phyloP scores from a whole-genome alignment of 2,888 invertebrate species.

The Bellardia bayeri region DNA sequence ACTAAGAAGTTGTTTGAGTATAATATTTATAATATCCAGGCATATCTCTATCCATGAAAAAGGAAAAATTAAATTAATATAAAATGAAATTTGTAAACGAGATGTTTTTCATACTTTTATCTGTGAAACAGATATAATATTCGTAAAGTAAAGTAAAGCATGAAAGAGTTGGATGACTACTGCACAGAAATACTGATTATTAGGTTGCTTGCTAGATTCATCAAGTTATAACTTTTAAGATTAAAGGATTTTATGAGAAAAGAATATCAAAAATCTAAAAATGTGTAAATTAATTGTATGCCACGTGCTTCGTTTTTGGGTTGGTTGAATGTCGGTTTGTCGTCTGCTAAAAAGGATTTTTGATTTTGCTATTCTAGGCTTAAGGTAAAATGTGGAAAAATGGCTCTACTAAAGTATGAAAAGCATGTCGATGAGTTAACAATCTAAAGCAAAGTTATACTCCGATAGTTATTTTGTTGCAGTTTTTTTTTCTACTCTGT shows the following conservation, averaged over 20 bases:
- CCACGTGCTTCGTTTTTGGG: not conserved
- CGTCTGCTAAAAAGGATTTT: not conserved
- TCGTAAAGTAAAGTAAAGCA: not conserved
- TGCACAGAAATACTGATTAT: not conserved
- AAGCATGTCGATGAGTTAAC: too few relatives aligned
- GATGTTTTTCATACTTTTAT: slow-evolving; percentile 30
- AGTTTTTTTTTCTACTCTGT: too few relatives aligned
- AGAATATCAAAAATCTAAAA: slow-evolving; percentile 1
- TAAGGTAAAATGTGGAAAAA: too few relatives aligned
- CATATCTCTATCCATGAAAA: not conserved
- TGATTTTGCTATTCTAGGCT: too few relatives aligned
- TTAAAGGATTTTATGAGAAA: not conserved
- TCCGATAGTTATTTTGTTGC: too few relatives aligned
- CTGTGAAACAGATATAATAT: not conserved
- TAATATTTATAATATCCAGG: not conserved
- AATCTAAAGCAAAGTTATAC: too few relatives aligned
- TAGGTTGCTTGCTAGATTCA: not conserved
- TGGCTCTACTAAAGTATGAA: too few relatives aligned
- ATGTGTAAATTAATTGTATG: slow-evolving; percentile 12
- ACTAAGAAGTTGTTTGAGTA: slow-evolving; percentile 4
- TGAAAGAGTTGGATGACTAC: not conserved
- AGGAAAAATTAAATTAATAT: slow-evolving; percentile 23
- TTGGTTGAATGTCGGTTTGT: not conserved
- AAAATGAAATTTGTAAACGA: slow-evolving; percentile 58
- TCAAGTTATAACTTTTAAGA: not conserved